phyloP scores from a whole-genome alignment of 2,797 vertebrate genomes.

The Eospalax fontanierii region DNA sequence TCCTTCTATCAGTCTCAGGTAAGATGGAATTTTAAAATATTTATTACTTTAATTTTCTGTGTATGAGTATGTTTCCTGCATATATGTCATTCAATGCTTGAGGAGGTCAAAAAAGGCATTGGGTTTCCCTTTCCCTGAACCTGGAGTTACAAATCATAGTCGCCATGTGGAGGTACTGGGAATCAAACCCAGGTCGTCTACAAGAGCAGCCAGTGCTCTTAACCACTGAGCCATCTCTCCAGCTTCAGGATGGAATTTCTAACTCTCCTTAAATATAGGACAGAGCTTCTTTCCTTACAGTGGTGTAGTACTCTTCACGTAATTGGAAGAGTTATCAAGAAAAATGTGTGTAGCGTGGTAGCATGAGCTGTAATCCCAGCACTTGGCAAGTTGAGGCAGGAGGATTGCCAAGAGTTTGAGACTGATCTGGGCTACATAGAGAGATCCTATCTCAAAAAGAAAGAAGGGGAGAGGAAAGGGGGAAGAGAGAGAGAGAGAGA shows the following conservation, averaged over 20 bases:
- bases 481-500: no score
- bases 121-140: no score
- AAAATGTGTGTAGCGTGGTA: not conserved
- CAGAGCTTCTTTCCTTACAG: not conserved
- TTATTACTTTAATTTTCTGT: not conserved
- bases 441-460: not conserved
- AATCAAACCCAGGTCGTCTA: no score
- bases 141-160: no score
- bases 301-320: not conserved
- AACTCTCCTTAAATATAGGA: not conserved
- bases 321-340: constrained; percentile 21
- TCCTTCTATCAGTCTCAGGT: constrained; percentile 95
- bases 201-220: no score
- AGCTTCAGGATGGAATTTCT: constrained; percentile 31
- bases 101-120: no score
- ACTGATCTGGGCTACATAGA: not conserved
- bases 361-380: not conserved
- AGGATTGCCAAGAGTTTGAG: not conserved
- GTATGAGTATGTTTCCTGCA: no score
- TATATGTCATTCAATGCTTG: no score
- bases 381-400: not conserved
- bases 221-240: no score
- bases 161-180: no score
- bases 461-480: not conserved
- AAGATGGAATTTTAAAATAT: constrained; percentile 31